These are phyloP conservation scores for Eupsilia transversa DNA, from an alignment of 2,888 invertebrate species.

Conservation along the genomic window DNA sequence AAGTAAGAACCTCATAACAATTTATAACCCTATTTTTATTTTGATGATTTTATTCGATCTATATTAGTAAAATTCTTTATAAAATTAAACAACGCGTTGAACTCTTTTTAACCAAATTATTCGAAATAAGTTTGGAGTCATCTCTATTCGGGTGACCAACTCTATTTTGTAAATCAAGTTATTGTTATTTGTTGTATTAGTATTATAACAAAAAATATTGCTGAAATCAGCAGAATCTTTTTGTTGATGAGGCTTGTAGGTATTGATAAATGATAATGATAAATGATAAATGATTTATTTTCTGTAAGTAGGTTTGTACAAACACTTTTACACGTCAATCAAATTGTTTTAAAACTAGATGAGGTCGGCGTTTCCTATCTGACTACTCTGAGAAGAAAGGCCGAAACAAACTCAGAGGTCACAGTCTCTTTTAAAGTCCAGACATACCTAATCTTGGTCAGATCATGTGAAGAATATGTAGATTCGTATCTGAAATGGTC, in stretches of 20 bases:
- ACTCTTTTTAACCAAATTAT: constrained; percentile 32
- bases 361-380: too few relatives aligned
- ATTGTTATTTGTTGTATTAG: neutral
- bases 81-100: constrained; percentile 32
- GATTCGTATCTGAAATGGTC: too few relatives aligned
- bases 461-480: too few relatives aligned
- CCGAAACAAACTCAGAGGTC: too few relatives aligned
- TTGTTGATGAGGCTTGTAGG: neutral
- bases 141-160: neutral
- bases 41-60: neutral
- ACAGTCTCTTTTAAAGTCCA: too few relatives aligned
- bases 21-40: neutral
- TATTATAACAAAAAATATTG: neutral
- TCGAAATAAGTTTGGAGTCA: neutral
- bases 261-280: too few relatives aligned
- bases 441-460: too few relatives aligned
- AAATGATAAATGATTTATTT: too few relatives aligned
- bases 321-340: too few relatives aligned
- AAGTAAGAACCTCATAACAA: neutral
- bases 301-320: too few relatives aligned
- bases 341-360: too few relatives aligned
- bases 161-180: neutral
- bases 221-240: neutral
- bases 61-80: neutral
- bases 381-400: too few relatives aligned